Percentiles rank a stretch among this genome's conserved stretches.
Conservation (phyloP, 2,113 vertebrate genomes). For the Urocynchramus pylzowi region DNA sequence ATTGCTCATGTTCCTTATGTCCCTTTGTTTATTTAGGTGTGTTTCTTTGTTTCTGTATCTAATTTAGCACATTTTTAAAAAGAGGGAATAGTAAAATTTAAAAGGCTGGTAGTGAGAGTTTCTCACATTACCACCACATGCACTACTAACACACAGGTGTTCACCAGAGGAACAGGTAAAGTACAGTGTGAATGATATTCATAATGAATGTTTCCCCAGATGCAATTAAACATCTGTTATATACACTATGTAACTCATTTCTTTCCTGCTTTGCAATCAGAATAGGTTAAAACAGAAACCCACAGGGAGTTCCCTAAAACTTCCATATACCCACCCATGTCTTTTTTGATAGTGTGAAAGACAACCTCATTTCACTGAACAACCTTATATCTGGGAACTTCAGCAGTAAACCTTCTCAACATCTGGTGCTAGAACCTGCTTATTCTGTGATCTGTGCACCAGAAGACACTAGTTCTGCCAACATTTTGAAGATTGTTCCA, state of each 20-base stretch:
- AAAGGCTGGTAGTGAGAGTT: slow-evolving; percentile 71
- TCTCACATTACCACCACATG: slow-evolving; percentile 74
- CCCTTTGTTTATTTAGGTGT: slow-evolving; percentile 78
- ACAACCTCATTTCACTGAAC: background rate
- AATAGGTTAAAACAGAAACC: background rate
- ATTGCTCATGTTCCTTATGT: slow-evolving; percentile 48
- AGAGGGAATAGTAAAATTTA: slow-evolving; percentile 67
- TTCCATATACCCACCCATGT: background rate
- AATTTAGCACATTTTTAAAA: slow-evolving; percentile 72
- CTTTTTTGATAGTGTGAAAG: background rate
- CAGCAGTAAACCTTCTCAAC: background rate
- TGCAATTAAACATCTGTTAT: slow-evolving; percentile 54
- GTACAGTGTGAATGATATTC: slow-evolving; percentile 31
- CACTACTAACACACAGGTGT: slow-evolving; percentile 63
- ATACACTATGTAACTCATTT: slow-evolving; percentile 40
- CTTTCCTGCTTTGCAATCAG: background rate
- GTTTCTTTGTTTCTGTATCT: slow-evolving; percentile 78
- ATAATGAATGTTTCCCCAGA: slow-evolving; percentile 62
- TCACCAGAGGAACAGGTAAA: slow-evolving; percentile 65
- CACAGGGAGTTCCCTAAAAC: background rate
- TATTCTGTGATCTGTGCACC: background rate
- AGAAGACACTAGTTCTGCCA: background rate
- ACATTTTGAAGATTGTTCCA: background rate
- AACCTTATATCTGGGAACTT: background rate
- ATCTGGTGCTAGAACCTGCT: background rate